Conservation (phyloP, 1,140 invertebrate species). For the Lepidurus packardi region DNA sequence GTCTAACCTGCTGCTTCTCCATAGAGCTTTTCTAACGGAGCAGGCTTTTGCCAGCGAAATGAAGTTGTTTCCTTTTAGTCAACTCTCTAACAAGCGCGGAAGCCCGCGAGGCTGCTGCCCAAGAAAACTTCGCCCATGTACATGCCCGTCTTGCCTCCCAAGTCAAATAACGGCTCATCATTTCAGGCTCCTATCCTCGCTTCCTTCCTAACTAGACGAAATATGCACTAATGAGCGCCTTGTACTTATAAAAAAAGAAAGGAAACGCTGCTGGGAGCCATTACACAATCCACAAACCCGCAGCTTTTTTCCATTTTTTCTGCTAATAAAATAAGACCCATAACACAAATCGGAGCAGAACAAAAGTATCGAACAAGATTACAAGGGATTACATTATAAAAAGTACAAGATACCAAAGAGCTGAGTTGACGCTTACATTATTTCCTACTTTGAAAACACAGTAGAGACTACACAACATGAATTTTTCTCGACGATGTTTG, state of each 20-base stretch:
- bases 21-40: neutral
- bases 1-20: too few relatives aligned
- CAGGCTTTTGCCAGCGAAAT: neutral
- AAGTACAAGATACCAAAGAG: neutral
- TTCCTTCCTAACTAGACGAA: conserved; percentile 14
- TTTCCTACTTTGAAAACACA: neutral
- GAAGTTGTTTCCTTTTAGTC: neutral
- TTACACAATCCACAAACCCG: neutral
- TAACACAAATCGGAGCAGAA: neutral
- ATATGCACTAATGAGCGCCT: conserved; percentile 15
- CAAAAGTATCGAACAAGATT: conserved; percentile 4
- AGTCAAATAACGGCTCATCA: conserved; percentile 21
- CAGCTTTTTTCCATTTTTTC: neutral
- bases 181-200: conserved; percentile 12
- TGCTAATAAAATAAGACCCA: neutral
- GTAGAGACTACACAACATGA: too few relatives aligned
- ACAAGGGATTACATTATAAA: conserved; percentile 1
- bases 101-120: neutral
- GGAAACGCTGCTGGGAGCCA: neutral
- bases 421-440: neutral
- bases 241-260: conserved; percentile 16
- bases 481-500: neutral
- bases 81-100: neutral
- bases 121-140: neutral
- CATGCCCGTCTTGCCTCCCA: neutral